These are phyloP conservation scores for Turdus rufiventris DNA, from an alignment of 2,113 vertebrate species.

Conservation along the genomic window DNA sequence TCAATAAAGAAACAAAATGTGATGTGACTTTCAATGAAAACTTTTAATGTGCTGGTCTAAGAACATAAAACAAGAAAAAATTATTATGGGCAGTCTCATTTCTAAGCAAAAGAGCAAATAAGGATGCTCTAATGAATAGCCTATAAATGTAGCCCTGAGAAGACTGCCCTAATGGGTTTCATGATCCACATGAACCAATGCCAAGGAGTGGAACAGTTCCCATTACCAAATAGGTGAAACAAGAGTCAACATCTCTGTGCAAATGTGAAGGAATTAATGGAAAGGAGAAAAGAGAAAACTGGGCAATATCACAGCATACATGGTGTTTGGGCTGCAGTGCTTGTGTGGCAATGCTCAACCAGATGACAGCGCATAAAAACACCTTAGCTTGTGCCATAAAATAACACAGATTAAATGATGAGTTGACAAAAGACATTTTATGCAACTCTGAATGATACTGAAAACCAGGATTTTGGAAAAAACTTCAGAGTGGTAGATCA, in stretches of 20 bases:
- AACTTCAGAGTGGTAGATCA: slow-evolving; percentile 54
- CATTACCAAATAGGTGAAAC: not conserved
- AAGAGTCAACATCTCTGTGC: not conserved
- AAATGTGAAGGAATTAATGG: not conserved
- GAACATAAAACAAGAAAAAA: not conserved
- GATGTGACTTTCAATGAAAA: not conserved
- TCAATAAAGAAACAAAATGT: not conserved
- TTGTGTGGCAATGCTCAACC: not conserved
- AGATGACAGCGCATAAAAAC: not conserved
- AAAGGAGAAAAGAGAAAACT: not conserved
- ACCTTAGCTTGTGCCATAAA: not conserved
- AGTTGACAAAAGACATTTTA: not conserved
- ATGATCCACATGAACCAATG: not conserved
- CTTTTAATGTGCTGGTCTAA: not conserved
- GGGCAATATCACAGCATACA: not conserved
- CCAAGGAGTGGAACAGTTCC: not conserved
- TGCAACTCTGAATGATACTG: not conserved
- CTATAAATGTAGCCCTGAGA: not conserved
- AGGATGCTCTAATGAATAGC: not conserved
- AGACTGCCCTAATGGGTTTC: not conserved
- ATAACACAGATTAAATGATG: not conserved
- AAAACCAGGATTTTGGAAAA: slow-evolving; percentile 18
- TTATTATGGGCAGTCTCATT: not conserved
- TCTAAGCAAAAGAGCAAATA: not conserved
- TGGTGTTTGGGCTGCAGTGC: not conserved